Evolutionary conservation across 2,797 vertebrate species (phyloP).

Genomic region (Philypnodon macrostomus): DNA sequence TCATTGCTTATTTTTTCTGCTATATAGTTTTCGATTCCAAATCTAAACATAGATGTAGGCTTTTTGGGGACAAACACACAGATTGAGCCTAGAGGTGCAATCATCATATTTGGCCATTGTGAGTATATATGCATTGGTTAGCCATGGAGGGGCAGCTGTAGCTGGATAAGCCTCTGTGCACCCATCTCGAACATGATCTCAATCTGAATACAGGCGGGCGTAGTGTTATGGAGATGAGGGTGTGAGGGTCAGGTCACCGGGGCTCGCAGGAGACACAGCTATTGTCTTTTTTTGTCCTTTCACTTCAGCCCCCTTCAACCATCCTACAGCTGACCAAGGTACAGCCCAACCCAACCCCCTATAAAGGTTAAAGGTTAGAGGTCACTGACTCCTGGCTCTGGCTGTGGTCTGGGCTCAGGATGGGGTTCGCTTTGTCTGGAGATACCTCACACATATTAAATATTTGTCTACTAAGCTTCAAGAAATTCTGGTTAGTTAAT

Average conservation of each 20-base stretch:
- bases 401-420: constrained; percentile 29
- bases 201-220: constrained; percentile 54
- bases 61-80: constrained; percentile 14
- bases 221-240: constrained; percentile 80
- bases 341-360: constrained; percentile 40
- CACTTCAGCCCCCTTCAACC: constrained; percentile 15
- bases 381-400: constrained; percentile 44
- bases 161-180: constrained; percentile 57
- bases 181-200: constrained; percentile 70
- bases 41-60: no score
- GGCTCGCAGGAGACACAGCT: constrained; percentile 36
- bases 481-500: not conserved
- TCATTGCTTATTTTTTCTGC: no score
- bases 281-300: constrained; percentile 57
- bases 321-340: constrained; percentile 56
- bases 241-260: constrained; percentile 73
- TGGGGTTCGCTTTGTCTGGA: constrained; percentile 19
- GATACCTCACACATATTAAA: constrained; percentile 1
- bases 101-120: constrained; percentile 1
- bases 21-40: no score
- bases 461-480: not conserved
- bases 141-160: constrained; percentile 61
- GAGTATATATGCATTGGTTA: constrained; percentile 16
- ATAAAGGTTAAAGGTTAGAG: constrained; percentile 64
- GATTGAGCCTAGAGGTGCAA: no score